These are phyloP conservation scores for Neoascia interrupta DNA, from an alignment of 2,888 invertebrate genomes.

Conservation along the genomic window DNA sequence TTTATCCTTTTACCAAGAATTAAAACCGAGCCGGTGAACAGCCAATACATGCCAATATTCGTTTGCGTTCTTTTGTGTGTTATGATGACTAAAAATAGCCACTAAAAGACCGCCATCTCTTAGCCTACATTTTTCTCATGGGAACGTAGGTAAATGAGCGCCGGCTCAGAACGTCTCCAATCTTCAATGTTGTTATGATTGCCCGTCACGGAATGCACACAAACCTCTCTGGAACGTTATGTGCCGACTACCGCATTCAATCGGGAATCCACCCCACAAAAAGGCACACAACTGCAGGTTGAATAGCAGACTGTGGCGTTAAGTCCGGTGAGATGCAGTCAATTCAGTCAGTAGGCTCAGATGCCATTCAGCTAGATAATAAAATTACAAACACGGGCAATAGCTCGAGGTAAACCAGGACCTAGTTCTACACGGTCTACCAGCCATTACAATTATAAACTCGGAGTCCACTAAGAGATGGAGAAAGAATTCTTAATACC, in stretches of 20 bases:
- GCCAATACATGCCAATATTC: constrained; percentile 55
- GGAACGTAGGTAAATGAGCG: neutral
- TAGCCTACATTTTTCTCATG: constrained; percentile 45
- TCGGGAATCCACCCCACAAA: constrained; percentile 11
- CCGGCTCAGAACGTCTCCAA: neutral
- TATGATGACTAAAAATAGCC: constrained; percentile 61
- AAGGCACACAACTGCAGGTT: no score
- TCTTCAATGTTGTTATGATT: constrained; percentile 52
- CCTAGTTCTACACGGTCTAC: no score
- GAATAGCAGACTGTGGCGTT: no score
- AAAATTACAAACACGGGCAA: no score
- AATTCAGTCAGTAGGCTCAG: constrained; percentile 62
- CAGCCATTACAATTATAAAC: no score
- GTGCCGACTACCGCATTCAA: constrained; percentile 58
- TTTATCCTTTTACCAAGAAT: neutral
- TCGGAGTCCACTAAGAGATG: no score
- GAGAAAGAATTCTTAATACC: no score
- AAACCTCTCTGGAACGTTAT: constrained; percentile 26
- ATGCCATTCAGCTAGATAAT: no score
- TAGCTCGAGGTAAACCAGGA: no score
- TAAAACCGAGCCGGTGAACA: constrained; percentile 7
- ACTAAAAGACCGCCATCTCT: constrained; percentile 50
- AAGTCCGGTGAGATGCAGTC: constrained; percentile 37
- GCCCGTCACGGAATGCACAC: constrained; percentile 19
- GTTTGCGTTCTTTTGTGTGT: constrained; percentile 56